These are phyloP conservation scores for Exocentrus adspersus DNA, from an alignment of 2,888 invertebrate species.

Conservation along the genomic window DNA sequence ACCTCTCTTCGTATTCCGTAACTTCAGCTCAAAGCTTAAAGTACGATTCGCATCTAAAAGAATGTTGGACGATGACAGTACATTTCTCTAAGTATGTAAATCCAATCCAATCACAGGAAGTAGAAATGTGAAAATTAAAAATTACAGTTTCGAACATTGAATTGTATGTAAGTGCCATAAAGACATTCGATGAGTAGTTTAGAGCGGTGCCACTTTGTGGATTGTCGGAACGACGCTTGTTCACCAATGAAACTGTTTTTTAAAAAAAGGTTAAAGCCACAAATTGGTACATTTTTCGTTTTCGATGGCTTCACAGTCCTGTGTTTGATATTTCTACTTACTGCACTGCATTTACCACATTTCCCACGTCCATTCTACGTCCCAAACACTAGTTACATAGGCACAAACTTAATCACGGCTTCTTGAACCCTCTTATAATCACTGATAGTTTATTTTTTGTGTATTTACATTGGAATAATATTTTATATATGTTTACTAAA, in stretches of 20 bases:
- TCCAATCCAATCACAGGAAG: neutral
- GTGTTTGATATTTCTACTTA: slow-evolving; percentile 8
- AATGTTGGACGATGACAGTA: no score
- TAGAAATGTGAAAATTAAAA: slow-evolving; percentile 4
- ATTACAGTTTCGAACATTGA: no score
- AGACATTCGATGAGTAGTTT: no score
- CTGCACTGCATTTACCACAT: slow-evolving; percentile 13
- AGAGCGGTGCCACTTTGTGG: no score
- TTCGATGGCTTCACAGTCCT: neutral
- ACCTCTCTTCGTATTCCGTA: no score
- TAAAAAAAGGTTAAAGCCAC: no score
- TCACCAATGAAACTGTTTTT: no score
- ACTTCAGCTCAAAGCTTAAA: no score
- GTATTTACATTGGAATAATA: slow-evolving; percentile 37
- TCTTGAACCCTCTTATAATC: slow-evolving; percentile 18
- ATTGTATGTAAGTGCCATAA: no score
- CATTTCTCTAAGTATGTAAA: neutral
- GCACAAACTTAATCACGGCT: slow-evolving; percentile 34
- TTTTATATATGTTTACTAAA: slow-evolving; percentile 38
- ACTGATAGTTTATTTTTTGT: slow-evolving; percentile 29
- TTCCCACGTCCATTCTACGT: slow-evolving; percentile 1
- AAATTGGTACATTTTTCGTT: no score
- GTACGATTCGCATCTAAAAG: no score
- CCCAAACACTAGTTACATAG: slow-evolving; percentile 37
- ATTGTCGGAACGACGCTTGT: no score